Percentiles rank a stretch among this genome's conserved stretches.
These are phyloP conservation scores for Rhamphomyia laevipes DNA, from an alignment of 2,888 invertebrate genomes.

Conservation along the genomic window DNA sequence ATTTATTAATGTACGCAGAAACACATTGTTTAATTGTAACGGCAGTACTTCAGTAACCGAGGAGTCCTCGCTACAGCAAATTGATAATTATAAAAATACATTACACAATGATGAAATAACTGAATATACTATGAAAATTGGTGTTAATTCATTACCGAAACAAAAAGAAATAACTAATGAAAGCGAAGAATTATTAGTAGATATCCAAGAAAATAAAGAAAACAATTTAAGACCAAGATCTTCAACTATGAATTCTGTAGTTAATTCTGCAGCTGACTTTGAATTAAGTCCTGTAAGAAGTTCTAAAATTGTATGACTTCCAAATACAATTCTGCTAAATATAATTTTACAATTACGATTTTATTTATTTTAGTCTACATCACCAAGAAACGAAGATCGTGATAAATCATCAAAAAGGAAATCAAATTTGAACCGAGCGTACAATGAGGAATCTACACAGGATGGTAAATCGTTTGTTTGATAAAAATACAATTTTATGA, in stretches of 20 bases:
- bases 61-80: too few relatives aligned
- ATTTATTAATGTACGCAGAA: too few relatives aligned
- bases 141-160: too few relatives aligned
- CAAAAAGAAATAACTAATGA: neutral
- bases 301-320: too few relatives aligned
- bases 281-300: slow-evolving; percentile 29
- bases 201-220: slow-evolving; percentile 7
- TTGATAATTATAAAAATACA: too few relatives aligned
- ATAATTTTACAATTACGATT: too few relatives aligned
- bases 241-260: slow-evolving; percentile 27
- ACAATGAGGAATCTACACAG: slow-evolving; percentile 35
- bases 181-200: neutral
- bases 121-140: too few relatives aligned
- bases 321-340: too few relatives aligned
- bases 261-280: slow-evolving; percentile 10
- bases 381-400: slow-evolving; percentile 37
- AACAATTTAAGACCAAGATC: slow-evolving; percentile 22
- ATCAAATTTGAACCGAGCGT: slow-evolving; percentile 50
- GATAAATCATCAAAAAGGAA: slow-evolving; percentile 55
- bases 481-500: too few relatives aligned
- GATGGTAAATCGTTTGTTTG: slow-evolving; percentile 39
- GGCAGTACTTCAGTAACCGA: too few relatives aligned
- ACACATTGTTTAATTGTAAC: too few relatives aligned
- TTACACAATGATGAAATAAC: too few relatives aligned
- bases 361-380: slow-evolving; percentile 24